These are phyloP conservation scores for Vesta saturnalis DNA, from an alignment of 2,888 invertebrate genomes.

Conservation along the genomic window DNA sequence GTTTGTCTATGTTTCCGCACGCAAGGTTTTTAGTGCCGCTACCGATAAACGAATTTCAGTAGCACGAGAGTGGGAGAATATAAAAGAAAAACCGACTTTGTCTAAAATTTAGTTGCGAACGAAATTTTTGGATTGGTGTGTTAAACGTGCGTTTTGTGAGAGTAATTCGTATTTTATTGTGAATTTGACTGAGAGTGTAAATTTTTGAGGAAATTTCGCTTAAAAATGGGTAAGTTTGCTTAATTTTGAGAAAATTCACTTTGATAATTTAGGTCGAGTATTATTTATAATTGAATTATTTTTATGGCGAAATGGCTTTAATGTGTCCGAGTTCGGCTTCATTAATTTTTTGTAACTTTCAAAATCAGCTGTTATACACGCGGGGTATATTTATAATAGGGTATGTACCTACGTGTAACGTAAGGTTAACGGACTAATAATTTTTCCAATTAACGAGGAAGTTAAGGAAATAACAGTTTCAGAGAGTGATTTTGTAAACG, in stretches of 20 bases:
- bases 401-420: too few species aligned
- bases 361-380: too few species aligned
- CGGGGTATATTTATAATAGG: too few species aligned
- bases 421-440: not conserved
- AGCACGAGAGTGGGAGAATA: constrained; percentile 18
- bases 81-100: constrained; percentile 22
- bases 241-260: too few species aligned
- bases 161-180: too few species aligned
- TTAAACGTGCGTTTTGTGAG: too few species aligned
- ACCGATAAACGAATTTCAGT: constrained; percentile 9
- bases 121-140: constrained; percentile 11
- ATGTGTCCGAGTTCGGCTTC: too few species aligned
- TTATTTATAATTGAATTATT: too few species aligned
- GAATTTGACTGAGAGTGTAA: too few species aligned
- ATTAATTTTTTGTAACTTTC: too few species aligned
- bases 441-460: not conserved
- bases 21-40: constrained; percentile 20
- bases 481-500: not conserved
- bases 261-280: too few species aligned
- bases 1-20: not conserved
- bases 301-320: too few species aligned
- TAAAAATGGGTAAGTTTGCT: not conserved
- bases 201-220: not conserved
- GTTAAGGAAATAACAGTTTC: not conserved
- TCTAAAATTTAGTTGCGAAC: constrained; percentile 20